Evolutionary conservation across 2,888 invertebrate species (phyloP), one percentile per base, ranked within the genome.

Genomic region (Chrysolina haemoptera): DNA sequence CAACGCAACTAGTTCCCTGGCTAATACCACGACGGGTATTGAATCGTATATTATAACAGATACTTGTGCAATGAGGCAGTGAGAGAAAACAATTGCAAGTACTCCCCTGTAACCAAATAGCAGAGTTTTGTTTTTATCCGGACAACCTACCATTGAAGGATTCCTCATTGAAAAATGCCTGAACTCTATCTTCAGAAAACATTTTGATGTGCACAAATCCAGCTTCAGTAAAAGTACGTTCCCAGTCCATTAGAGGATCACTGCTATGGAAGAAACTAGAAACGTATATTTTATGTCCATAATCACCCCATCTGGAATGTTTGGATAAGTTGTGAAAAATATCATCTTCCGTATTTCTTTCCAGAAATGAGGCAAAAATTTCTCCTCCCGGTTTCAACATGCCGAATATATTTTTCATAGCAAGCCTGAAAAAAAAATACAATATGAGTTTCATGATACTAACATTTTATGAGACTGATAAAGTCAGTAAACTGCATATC

Each of bases 361-460:
- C 55, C 6, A 59, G 12, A 6, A 59, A 59, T 14, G 55, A 27
- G 5, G 55, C 55, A n/a, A 59, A 12, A 14, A 59, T 59, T 59
- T 27, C 14, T 22, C 55, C 55, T 22, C 55, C 55, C 20, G 55
- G 55, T 59, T 59, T 59, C 55, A 59, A 22, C 55, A 59, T 27
- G 55, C 22, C 22, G 12, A 14, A 59, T 59, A 59, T 59, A n/a
- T 59, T 59, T 4, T 20, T 12, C 11, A 59, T 11, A 10, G 55
- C 55, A 8, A 3, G 22, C 14, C 55, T 59, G 20, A 48, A 89
- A 88, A 78, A 2, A 10, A 50, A 50, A 59, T 10, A 20, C 0
- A 59, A 12, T 0, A 62, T 20, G 1, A 12, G n/a, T n/a, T n/a
- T n/a, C n/a, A n/a, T n/a, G n/a, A n/a, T n/a, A n/a, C n/a, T n/a